These are phyloP conservation scores for Hemistola chrysoprasaria DNA, from an alignment of 2,888 invertebrate species.

Conservation along the genomic window DNA sequence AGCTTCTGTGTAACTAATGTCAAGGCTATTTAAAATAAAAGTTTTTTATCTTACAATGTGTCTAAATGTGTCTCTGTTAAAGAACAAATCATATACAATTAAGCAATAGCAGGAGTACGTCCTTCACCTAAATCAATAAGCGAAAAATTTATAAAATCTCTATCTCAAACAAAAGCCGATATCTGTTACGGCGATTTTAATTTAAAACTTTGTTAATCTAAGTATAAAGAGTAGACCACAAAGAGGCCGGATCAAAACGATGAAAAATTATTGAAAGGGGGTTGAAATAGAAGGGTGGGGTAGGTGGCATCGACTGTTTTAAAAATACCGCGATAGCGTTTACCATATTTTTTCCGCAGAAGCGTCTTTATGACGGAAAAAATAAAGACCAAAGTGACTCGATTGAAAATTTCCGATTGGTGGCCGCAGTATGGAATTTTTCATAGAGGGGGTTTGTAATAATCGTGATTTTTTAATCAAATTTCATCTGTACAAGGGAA, in stretches of 20 bases:
- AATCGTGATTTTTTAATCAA: constrained; percentile 84
- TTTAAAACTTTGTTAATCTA: constrained; percentile 82
- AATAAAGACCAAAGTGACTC: constrained; percentile 33
- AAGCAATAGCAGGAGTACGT: too few species aligned
- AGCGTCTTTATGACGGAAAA: constrained; percentile 16
- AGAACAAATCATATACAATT: too few species aligned
- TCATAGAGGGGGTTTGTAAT: constrained; percentile 74
- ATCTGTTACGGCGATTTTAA: constrained; percentile 73
- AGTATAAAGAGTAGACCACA: constrained; percentile 75
- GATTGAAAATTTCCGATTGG: constrained; percentile 15
- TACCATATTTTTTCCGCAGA: constrained; percentile 22
- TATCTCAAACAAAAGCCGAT: constrained; percentile 50
- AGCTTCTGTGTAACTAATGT: too few species aligned
- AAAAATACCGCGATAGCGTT: constrained; percentile 51
- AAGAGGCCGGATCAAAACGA: constrained; percentile 78
- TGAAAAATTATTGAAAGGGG: constrained; percentile 83
- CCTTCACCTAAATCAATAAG: constrained; percentile 29
- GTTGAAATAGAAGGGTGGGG: constrained; percentile 52
- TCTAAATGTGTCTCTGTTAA: too few species aligned
- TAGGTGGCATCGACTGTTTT: constrained; percentile 69
- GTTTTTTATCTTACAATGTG: too few species aligned
- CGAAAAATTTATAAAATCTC: constrained; percentile 40
- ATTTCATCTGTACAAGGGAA: constrained; percentile 81
- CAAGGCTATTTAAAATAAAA: too few species aligned
- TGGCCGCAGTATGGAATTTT: constrained; percentile 42